Conservation (phyloP, 2,888 invertebrate genomes). For the Timema podura region DNA sequence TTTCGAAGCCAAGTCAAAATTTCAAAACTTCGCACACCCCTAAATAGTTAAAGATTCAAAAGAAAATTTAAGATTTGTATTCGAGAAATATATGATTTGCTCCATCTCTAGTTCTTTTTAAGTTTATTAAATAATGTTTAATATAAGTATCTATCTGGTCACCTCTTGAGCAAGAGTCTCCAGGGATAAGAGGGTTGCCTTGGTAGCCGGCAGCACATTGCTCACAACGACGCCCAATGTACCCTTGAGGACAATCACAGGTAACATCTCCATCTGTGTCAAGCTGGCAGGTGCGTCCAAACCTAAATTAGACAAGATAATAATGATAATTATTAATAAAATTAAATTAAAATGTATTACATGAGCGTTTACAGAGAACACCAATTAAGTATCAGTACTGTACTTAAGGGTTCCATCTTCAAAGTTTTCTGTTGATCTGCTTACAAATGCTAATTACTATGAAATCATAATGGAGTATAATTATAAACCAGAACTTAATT, state of each 20-base stretch:
- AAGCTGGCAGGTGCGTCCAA: slow-evolving; percentile 72
- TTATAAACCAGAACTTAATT: too few species aligned
- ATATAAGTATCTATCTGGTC: slow-evolving; percentile 15
- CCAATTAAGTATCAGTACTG: too few species aligned
- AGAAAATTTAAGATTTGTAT: not conserved
- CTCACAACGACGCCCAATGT: slow-evolving; percentile 71
- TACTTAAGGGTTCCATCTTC: too few species aligned
- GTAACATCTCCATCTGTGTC: slow-evolving; percentile 68
- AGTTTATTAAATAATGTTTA: slow-evolving; percentile 11
- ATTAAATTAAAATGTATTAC: not conserved
- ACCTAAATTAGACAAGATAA: slow-evolving; percentile 48
- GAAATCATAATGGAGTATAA: too few species aligned
- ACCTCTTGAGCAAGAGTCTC: slow-evolving; percentile 65
- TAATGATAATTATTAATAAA: not conserved
- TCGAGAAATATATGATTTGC: not conserved
- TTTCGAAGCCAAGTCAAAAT: too few species aligned
- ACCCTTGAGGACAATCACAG: slow-evolving; percentile 80
- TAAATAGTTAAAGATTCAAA: too few species aligned
- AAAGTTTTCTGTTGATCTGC: too few species aligned
- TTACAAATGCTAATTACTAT: too few species aligned
- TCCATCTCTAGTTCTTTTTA: not conserved
- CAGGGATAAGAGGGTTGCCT: slow-evolving; percentile 73
- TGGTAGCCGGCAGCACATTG: slow-evolving; percentile 72
- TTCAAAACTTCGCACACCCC: too few species aligned
- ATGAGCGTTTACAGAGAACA: not conserved